phyloP scores from a whole-genome alignment of 2,113 vertebrate genomes.

The Cavia porcellus region DNA sequence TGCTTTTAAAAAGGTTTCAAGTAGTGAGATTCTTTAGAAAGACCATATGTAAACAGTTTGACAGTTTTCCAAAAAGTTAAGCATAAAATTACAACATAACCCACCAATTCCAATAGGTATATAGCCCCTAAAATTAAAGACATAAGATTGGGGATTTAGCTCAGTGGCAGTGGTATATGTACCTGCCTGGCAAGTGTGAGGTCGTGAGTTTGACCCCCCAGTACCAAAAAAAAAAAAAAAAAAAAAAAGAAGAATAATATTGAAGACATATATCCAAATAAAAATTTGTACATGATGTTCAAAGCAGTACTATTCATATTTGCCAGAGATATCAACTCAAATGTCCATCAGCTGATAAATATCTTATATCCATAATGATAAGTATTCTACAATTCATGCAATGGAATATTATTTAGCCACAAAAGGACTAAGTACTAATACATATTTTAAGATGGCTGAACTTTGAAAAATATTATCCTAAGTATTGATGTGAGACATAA shows the following conservation, averaged over 20 bases:
- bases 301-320: not conserved
- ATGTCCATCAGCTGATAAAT: not conserved
- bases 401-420: not conserved
- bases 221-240: no score
- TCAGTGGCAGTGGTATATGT: no score
- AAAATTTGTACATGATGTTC: not conserved
- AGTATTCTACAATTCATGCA: not conserved
- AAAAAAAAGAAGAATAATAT: no score
- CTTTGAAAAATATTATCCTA: not conserved
- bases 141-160: no score
- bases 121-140: not conserved
- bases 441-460: not conserved
- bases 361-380: not conserved
- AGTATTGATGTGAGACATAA: not conserved
- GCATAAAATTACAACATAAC: constrained; percentile 26
- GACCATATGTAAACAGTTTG: constrained; percentile 14
- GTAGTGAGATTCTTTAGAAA: constrained; percentile 13
- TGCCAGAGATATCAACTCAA: not conserved
- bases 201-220: no score
- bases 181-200: no score
- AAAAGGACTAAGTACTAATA: not conserved
- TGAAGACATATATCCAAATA: not conserved
- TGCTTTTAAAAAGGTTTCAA: constrained; percentile 40
- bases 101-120: not conserved
- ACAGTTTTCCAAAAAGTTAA: constrained; percentile 38